Evolutionary conservation across 1,140 invertebrate species (phyloP).

Genomic region (Cydia splendana): DNA sequence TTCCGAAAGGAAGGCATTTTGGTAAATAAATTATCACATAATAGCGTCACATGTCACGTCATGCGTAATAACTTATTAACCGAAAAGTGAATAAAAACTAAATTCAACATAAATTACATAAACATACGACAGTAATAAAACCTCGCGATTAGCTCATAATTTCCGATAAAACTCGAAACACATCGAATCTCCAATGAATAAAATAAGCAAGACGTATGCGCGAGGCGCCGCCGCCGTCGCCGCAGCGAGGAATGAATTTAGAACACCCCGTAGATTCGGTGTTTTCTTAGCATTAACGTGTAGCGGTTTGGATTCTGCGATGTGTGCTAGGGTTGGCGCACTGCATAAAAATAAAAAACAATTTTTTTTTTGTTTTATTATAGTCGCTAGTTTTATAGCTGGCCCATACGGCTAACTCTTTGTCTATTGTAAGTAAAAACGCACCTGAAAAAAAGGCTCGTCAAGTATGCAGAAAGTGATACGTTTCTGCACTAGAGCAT

Average conservation of each 20-base stretch:
- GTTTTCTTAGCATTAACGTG: constrained; percentile 74
- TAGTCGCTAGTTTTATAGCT: too few relatives aligned
- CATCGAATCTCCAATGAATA: constrained; percentile 25
- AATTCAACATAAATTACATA: background rate
- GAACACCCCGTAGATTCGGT: constrained; percentile 67
- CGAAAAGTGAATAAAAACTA: too few relatives aligned
- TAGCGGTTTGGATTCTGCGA: constrained; percentile 64
- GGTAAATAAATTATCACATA: too few relatives aligned
- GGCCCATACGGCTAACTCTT: too few relatives aligned
- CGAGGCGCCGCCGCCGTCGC: constrained; percentile 44
- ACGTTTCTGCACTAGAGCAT: too few relatives aligned
- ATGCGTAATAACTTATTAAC: too few relatives aligned
- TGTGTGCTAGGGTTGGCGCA: constrained; percentile 60
- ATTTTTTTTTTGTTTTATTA: too few relatives aligned
- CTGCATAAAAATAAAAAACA: background rate
- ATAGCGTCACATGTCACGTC: too few relatives aligned
- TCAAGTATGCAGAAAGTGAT: too few relatives aligned
- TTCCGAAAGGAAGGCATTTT: too few relatives aligned
- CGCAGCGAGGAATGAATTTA: constrained; percentile 65
- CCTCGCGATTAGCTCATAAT: background rate
- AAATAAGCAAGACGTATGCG: constrained; percentile 54
- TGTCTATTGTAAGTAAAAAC: too few relatives aligned
- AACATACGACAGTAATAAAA: background rate
- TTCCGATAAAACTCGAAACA: constrained; percentile 22
- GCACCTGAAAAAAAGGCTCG: too few relatives aligned